These are phyloP conservation scores for Cerceris rybyensis DNA, from an alignment of 2,888 invertebrate species.

Conservation along the genomic window DNA sequence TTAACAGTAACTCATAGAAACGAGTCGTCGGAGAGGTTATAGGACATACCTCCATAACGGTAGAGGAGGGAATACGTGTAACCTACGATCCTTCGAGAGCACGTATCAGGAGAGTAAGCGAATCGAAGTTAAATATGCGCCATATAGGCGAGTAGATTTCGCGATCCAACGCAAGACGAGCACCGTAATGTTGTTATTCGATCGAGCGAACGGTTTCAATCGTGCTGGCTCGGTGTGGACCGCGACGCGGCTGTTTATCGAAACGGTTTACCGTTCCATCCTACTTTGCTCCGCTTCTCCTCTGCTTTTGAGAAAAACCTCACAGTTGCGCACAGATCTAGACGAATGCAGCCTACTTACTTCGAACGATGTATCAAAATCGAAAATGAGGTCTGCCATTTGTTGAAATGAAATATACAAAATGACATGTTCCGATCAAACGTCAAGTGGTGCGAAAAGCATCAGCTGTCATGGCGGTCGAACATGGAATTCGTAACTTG, in stretches of 20 bases:
- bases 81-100: constrained; percentile 22
- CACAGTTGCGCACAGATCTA: not conserved
- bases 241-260: constrained; percentile 67
- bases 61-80: constrained; percentile 16
- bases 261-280: constrained; percentile 26
- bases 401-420: constrained; percentile 79
- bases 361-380: constrained; percentile 90
- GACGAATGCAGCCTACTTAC: constrained; percentile 84
- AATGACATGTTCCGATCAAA: constrained; percentile 81
- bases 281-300: not conserved
- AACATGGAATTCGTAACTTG: constrained; percentile 26
- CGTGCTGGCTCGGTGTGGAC: constrained; percentile 25
- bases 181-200: not conserved
- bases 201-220: constrained; percentile 7
- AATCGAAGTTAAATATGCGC: not conserved
- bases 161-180: not conserved
- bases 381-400: constrained; percentile 96
- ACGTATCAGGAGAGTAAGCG: not conserved
- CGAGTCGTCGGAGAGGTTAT: constrained; percentile 71
- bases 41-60: constrained; percentile 58
- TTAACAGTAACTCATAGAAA: constrained; percentile 73
- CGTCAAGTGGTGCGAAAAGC: constrained; percentile 78
- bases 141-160: not conserved
- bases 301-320: not conserved
- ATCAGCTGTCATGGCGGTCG: constrained; percentile 81